Evolutionary conservation across 2,888 invertebrate genomes (phyloP).

Genomic region (Polylopha cassiicola): DNA sequence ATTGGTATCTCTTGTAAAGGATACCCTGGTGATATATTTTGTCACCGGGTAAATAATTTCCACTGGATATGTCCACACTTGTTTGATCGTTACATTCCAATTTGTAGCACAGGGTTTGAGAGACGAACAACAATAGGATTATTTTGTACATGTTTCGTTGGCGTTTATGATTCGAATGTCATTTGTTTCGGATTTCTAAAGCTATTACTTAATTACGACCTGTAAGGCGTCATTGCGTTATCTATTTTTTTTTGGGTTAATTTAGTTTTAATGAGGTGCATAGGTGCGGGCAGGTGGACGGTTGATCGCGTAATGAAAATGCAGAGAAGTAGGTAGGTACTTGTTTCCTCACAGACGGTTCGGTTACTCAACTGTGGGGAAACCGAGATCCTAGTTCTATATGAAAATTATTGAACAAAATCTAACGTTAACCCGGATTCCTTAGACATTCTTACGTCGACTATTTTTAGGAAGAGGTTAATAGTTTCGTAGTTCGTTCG

Average conservation of each 20-base stretch:
- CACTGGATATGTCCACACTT: slow-evolving; percentile 41
- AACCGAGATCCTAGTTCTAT: too few species aligned
- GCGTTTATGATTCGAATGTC: slow-evolving; percentile 17
- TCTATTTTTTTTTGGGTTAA: neutral
- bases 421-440: too few species aligned
- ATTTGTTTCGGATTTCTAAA: slow-evolving; percentile 1
- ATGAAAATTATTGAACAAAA: too few species aligned
- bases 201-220: slow-evolving; percentile 1
- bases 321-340: slow-evolving; percentile 5
- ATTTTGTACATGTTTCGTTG: slow-evolving; percentile 16
- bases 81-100: slow-evolving; percentile 31
- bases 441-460: too few species aligned
- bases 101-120: slow-evolving; percentile 19
- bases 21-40: slow-evolving; percentile 35
- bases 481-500: too few species aligned
- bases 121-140: slow-evolving; percentile 28
- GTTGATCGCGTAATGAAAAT: slow-evolving; percentile 9
- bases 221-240: slow-evolving; percentile 9
- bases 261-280: neutral
- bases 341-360: too few species aligned
- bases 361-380: slow-evolving; percentile 15
- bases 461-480: too few species aligned
- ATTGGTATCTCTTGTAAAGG: slow-evolving; percentile 37
- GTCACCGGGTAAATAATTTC: slow-evolving; percentile 32
- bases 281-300: slow-evolving; percentile 1